These are phyloP conservation scores for Thelaira solivaga DNA, from an alignment of 2,888 invertebrate genomes.

Conservation along the genomic window DNA sequence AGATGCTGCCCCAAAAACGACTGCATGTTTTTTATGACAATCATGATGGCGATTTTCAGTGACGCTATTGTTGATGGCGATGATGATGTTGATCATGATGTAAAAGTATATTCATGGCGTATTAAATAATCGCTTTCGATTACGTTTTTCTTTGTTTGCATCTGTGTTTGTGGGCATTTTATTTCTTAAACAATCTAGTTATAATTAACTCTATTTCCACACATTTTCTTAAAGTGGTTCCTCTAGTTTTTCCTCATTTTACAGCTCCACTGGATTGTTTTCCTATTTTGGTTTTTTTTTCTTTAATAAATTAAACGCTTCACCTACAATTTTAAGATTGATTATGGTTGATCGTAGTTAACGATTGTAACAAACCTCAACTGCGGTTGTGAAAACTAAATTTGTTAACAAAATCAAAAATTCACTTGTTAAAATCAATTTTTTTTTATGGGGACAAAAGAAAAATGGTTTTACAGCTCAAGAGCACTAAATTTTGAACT, in stretches of 20 bases:
- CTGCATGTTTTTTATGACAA: neutral
- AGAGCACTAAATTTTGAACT: no score
- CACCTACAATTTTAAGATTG: neutral
- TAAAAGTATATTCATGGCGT: slow-evolving; percentile 30
- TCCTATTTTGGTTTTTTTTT: slow-evolving; percentile 29
- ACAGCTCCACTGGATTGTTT: neutral
- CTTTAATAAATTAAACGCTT: neutral
- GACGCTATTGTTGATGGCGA: neutral
- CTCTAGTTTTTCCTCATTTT: slow-evolving; percentile 46
- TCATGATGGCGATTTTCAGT: neutral
- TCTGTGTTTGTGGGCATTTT: no score
- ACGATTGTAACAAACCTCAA: neutral
- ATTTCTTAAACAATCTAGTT: slow-evolving; percentile 18
- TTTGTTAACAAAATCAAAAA: no score
- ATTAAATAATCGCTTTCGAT: slow-evolving; percentile 46
- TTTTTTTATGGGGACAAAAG: no score
- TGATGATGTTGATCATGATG: slow-evolving; percentile 30
- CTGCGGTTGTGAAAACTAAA: no score
- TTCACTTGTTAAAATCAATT: no score
- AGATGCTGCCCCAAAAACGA: neutral
- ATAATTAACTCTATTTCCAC: slow-evolving; percentile 51
- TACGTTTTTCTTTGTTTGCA: neutral
- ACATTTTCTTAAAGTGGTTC: slow-evolving; percentile 42
- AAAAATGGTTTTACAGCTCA: no score
- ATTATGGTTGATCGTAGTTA: neutral